Evolutionary conservation across 2,113 vertebrate species (phyloP), one percentile per base, ranked within the genome.

Genomic region (Bathybates hornii): DNA sequence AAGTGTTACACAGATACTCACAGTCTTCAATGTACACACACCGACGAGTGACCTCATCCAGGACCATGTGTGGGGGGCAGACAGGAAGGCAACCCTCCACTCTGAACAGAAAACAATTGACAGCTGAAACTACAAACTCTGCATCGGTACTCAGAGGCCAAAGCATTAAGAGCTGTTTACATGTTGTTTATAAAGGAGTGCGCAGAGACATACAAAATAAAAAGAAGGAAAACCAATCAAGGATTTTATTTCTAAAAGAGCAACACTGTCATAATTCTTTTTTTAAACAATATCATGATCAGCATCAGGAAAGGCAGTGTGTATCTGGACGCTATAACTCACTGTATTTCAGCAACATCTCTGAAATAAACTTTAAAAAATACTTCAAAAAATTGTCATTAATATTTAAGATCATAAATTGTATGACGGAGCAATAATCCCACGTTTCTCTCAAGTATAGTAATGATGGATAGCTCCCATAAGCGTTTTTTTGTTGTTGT

Each of bases 21-120:
- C 99, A 99, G 93, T 99, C 99, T 87, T 98, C 97, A 78, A 96
- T 71, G 88, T 97, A 96, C 79, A 99, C 99, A 76, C 99, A 99
- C 94, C 97, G 97, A 88, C 96, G 97, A 66, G 99, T 99, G 90
- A 98, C 93, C 95, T 99, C 98, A 93, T 99, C 99, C 95, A 99
- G 93, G 82, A 99, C 96, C 97, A 97, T 98, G 89, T 97, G 95
- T 13, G 89, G 32, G 19, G 97, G 97, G 83, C 98, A 99, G 6
- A 92, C 92, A 34, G 98, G 98, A 41, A 99, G 93, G 93, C 99
- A 99, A 89, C 97, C 98, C 95, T 99, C 98, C 84, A 99, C 97
- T 94, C 99, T 99, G 94, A 2, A 66, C 56, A 96, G 91, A 87
- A 76, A 89, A 87, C 91, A 85, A 9, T 85, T 73, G 2, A 73